Evolutionary conservation across 2,797 vertebrate genomes (phyloP).

Genomic region (Eutrigla gurnardus): DNA sequence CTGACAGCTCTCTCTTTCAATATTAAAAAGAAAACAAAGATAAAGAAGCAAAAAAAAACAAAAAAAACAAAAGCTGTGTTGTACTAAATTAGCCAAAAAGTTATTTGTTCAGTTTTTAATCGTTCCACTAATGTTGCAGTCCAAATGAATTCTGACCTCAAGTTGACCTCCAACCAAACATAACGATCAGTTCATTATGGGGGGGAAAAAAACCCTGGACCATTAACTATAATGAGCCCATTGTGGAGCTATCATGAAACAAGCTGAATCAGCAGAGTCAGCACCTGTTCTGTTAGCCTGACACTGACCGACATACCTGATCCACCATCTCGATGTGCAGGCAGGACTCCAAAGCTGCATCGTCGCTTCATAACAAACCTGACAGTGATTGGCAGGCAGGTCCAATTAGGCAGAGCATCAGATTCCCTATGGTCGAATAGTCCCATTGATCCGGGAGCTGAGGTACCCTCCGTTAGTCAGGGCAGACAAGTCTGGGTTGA

Average conservation of each 20-base stretch:
- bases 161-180: conserved; percentile 4
- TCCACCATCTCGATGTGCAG: conserved; percentile 9
- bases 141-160: background rate
- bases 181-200: conserved; percentile 2
- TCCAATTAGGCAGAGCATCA: conserved; percentile 70
- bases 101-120: background rate
- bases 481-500: conserved; percentile 6
- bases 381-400: conserved; percentile 71
- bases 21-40: background rate
- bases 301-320: conserved; percentile 32
- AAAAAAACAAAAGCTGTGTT: background rate
- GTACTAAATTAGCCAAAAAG: background rate
- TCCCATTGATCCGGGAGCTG: conserved; percentile 55
- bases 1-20: background rate
- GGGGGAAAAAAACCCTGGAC: background rate
- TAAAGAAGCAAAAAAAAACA: too few relatives aligned
- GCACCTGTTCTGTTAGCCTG: conserved; percentile 23
- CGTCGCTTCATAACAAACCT: conserved; percentile 38
- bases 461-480: conserved; percentile 31
- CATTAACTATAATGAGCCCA: conserved; percentile 21
- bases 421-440: conserved; percentile 63
- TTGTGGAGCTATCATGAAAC: conserved; percentile 21
- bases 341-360: conserved; percentile 45
- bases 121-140: background rate
- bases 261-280: conserved; percentile 41